Base-by-base conservation (phyloP, 1,140 invertebrate genomes). In the Eulimnadia texana region DNA sequence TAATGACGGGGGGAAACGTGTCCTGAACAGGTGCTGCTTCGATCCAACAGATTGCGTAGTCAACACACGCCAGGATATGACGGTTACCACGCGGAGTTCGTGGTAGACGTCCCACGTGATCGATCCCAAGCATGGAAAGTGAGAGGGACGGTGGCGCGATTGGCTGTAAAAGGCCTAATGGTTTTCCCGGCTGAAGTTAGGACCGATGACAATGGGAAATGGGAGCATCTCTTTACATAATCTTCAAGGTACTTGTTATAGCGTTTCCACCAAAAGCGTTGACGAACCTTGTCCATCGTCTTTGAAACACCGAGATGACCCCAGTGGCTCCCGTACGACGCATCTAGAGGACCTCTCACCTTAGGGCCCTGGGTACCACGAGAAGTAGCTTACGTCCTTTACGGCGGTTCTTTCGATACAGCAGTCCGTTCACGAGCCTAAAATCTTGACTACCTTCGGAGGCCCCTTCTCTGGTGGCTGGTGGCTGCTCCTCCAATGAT, bases 351-450 rank as follows among this genome's bases (percentile, higher is more conserved):
- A 57, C 29, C 1, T 28, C 54, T 57, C 54, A 19, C 2, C 54
- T 24, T 23, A 16, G 50, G 20, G 16, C 58, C 63, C n/a, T 70
- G 24, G 20, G 60, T 33, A 60, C 68, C 65, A 16, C 67, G 64
- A 51, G 65, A 60, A 9, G n/a, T 13, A 51, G 68, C 64, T 19
- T 61, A 51, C 13, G 61, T n/a, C n/a, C n/a, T n/a, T n/a, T n/a
- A n/a, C n/a, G n/a, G n/a, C n/a, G n/a, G n/a, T n/a, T n/a, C n/a
- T n/a, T n/a, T n/a, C n/a, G n/a, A n/a, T n/a, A n/a, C n/a, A n/a
- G n/a, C n/a, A n/a, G n/a, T n/a, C n/a, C n/a, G n/a, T n/a, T n/a
- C n/a, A n/a, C n/a, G n/a, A n/a, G n/a, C n/a, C n/a, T n/a, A n/a
- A n/a, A n/a, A n/a, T n/a, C n/a, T n/a, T n/a, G n/a, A n/a, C n/a